Evolutionary conservation across 2,888 invertebrate species (phyloP), one percentile per base, ranked within the genome.

Genomic region (Macaria notata): DNA sequence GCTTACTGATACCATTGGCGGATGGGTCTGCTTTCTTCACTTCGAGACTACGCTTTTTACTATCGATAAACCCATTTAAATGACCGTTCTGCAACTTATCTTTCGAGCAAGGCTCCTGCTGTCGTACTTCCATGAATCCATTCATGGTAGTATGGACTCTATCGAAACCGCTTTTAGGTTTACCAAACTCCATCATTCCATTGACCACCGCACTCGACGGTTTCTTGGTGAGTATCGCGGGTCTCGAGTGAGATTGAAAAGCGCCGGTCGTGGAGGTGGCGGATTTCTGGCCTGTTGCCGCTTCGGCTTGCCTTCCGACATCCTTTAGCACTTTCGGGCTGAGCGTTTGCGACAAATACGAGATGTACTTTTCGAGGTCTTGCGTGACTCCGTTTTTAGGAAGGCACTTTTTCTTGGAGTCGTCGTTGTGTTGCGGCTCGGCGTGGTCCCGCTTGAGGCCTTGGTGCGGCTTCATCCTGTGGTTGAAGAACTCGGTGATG

Each of bases 401-500:
- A 65, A 86, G 83, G 81, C 88, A 88, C 81, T 86, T 88, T 71
- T 80, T 84, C 72, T 89, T 90, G 77, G 76, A 75, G 76, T 90
- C 88, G 63, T 81, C 82, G 64, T 76, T 78, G 65, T 71, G 33
- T 33, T 33, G 33, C 33, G 33, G 6, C 33, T 4, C 31, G 19
- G 36, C 31, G 59, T 78, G 71, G 56, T 92, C 92, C 49, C 92
- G 88, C 71, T 92, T 92, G 64, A 92, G 76, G 59, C 82, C 85
- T 72, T 92, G 92, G 66, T 93, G 93, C 36, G 95, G 94, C 86
- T 96, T 96, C 92, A 95, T 94, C 85, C 96, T 96, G 64, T 96
- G 94, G 81, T 95, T 96, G 83, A 96, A 97, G 83, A 95, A 97
- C 76, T 96, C 96, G 31, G 96, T 96, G 78, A 97, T 97, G 84